Conservation (phyloP, 1,140 invertebrate genomes). For the Lysiphlebus fabarum region DNA sequence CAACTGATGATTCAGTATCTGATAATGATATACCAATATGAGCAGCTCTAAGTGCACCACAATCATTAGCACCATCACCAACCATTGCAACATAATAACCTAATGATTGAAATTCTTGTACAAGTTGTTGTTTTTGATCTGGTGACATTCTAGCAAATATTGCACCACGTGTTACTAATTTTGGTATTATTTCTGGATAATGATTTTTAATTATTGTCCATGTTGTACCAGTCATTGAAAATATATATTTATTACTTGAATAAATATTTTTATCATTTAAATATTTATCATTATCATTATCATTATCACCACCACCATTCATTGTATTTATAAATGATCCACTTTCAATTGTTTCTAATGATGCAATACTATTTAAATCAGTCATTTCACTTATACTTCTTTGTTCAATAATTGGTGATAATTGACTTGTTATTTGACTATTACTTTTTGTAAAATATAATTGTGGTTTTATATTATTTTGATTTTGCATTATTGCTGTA, state of each 20-base stretch:
- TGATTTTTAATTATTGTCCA: conserved; percentile 66
- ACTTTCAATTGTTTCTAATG: conserved; percentile 62
- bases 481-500: conserved; percentile 48
- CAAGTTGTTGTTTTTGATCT: conserved; percentile 91
- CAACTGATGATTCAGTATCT: conserved; percentile 90
- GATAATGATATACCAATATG: conserved; percentile 93
- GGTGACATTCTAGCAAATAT: conserved; percentile 95
- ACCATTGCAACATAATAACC: conserved; percentile 88
- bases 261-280: conserved; percentile 45
- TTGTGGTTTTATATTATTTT: conserved; percentile 48
- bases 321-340: conserved; percentile 42
- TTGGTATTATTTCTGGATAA: conserved; percentile 69
- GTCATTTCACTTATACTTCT: conserved; percentile 48
- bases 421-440: conserved; percentile 44
- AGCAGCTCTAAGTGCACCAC: conserved; percentile 87
- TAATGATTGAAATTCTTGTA: conserved; percentile 79
- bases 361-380: conserved; percentile 58
- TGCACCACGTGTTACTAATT: conserved; percentile 69
- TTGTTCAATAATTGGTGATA: conserved; percentile 30
- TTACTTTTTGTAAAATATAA: conserved; percentile 52
- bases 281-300: conserved; percentile 44
- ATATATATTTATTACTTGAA: conserved; percentile 57
- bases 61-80: conserved; percentile 90
- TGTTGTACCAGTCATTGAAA: conserved; percentile 72
- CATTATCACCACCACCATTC: conserved; percentile 38